Conservation (phyloP, 1,140 invertebrate genomes). For the Paramacrobiotus metropolitanus region DNA sequence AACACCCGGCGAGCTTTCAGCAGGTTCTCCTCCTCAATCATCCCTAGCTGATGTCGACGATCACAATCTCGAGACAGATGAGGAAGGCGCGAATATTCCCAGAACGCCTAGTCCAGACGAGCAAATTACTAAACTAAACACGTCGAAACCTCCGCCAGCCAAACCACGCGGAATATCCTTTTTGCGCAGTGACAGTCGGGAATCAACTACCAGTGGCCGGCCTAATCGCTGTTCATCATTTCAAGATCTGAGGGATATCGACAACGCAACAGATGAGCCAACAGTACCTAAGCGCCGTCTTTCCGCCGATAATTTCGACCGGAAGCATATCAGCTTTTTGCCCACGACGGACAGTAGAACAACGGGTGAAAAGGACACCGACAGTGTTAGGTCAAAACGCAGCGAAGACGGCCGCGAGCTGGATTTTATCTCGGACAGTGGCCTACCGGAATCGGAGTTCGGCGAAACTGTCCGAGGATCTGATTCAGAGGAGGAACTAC, state of each 20-base stretch:
- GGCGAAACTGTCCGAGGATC: background rate
- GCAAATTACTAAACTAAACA: background rate
- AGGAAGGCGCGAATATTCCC: background rate
- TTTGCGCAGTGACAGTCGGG: background rate
- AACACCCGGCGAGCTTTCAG: no score
- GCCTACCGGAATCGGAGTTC: background rate
- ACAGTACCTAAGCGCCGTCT: background rate
- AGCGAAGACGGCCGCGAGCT: background rate
- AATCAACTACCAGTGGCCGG: background rate
- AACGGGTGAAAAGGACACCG: no score
- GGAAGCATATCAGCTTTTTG: background rate
- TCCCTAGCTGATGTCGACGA: background rate
- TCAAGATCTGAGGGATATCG: no score
- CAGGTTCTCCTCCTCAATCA: background rate
- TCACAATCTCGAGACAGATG: background rate
- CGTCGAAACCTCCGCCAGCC: background rate
- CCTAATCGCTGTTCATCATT: background rate
- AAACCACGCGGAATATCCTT: background rate
- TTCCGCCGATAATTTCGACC: background rate
- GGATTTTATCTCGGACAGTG: conserved; percentile 1
- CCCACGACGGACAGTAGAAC: background rate
- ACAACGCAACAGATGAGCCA: no score
- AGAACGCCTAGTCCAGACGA: background rate
- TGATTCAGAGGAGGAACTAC: background rate
- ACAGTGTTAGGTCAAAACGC: background rate